phyloP scores from a whole-genome alignment of 2,113 vertebrate species.

The Ariopsis seemanni region DNA sequence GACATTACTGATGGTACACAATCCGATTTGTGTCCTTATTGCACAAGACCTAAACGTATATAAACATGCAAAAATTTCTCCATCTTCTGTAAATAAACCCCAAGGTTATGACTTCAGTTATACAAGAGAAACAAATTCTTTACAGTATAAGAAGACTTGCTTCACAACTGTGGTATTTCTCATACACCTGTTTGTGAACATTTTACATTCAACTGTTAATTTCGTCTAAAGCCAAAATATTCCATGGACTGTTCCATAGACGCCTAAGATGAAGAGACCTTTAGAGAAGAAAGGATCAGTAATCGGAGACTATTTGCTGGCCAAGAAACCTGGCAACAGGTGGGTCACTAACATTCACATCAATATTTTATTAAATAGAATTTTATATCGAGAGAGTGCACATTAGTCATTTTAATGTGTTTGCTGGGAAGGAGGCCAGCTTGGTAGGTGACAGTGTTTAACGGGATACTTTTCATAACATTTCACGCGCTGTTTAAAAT shows the following conservation, averaged over 20 bases:
- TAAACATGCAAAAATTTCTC: not conserved
- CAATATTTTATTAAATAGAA: not conserved
- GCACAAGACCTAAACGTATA: not conserved
- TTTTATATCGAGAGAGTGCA: not conserved
- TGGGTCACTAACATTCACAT: constrained; percentile 59
- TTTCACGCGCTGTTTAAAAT: not conserved
- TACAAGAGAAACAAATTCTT: not conserved
- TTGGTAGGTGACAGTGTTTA: not conserved
- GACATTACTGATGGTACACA: constrained; percentile 20
- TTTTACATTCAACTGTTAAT: constrained; percentile 9
- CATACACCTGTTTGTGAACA: not conserved
- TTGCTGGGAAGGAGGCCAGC: not conserved
- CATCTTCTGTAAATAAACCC: not conserved
- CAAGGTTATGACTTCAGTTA: not conserved
- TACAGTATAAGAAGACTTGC: not conserved
- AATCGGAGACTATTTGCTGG: constrained; percentile 74
- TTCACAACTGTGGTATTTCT: not conserved
- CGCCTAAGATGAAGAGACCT: constrained; percentile 64
- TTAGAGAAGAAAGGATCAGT: constrained; percentile 78
- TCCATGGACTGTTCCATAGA: constrained; percentile 63
- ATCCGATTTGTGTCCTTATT: constrained; percentile 35
- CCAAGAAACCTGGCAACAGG: constrained; percentile 73
- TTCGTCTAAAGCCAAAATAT: constrained; percentile 45
- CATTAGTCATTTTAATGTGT: not conserved
- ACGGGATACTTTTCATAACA: not conserved